These are phyloP conservation scores for Metaphire vulgaris DNA, from an alignment of 1,140 invertebrate genomes.

Conservation along the genomic window DNA sequence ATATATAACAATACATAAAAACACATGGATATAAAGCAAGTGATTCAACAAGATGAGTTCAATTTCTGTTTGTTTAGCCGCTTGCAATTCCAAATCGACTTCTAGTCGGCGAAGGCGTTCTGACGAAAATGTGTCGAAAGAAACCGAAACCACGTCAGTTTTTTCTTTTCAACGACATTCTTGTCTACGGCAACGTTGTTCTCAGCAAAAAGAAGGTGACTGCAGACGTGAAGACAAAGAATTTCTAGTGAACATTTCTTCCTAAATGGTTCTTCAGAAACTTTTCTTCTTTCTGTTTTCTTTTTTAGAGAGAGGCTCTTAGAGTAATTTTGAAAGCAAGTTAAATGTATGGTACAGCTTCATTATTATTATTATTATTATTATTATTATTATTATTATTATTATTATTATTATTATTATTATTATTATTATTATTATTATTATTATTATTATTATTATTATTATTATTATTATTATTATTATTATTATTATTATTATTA, in stretches of 20 bases:
- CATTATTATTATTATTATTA: too few relatives aligned
- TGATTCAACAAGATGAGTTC: not conserved
- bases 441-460: too few relatives aligned
- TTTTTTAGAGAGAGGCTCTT: not conserved
- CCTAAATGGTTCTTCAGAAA: not conserved
- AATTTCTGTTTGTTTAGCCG: slow-evolving; percentile 58
- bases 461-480: too few relatives aligned
- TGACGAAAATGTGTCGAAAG: slow-evolving; percentile 99
- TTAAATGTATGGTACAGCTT: too few relatives aligned
- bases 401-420: too few relatives aligned
- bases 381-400: too few relatives aligned
- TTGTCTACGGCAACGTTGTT: slow-evolving; percentile 98
- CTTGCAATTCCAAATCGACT: slow-evolving; percentile 84
- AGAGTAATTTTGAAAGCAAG: too few relatives aligned
- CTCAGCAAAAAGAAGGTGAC: slow-evolving; percentile 92
- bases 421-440: too few relatives aligned
- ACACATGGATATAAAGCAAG: not conserved
- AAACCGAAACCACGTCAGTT: slow-evolving; percentile 97
- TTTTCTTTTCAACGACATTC: slow-evolving; percentile 97
- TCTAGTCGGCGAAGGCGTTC: slow-evolving; percentile 93
- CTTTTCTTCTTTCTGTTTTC: not conserved
- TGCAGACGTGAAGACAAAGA: not conserved
- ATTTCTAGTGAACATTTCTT: not conserved
- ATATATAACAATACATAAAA: not conserved
- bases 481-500: too few relatives aligned